Conservation (phyloP, 2,888 invertebrate species). For the Pachycephus smyrnensis region DNA sequence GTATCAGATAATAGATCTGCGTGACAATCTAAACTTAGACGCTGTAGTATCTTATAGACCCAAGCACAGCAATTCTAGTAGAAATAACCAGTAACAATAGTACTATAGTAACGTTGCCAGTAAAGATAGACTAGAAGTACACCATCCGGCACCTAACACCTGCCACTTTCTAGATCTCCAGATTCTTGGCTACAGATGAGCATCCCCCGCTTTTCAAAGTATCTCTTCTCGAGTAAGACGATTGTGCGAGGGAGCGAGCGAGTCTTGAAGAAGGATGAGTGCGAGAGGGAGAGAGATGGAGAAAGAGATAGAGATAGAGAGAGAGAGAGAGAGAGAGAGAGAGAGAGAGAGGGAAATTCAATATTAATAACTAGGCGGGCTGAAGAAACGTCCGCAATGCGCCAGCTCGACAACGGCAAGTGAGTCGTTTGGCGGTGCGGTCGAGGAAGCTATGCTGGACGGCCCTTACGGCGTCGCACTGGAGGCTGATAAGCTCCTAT, state of each 20-base stretch:
- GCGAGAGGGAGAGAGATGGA: background rate
- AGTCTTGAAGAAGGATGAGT: background rate
- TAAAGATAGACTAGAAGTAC: background rate
- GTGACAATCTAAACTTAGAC: no score
- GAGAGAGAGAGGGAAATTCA: slow-evolving; percentile 69
- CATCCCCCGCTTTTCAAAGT: background rate
- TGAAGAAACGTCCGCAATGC: slow-evolving; percentile 71
- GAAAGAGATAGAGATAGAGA: no score
- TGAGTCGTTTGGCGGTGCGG: slow-evolving; percentile 2
- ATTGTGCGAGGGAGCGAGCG: background rate
- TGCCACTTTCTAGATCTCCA: no score
- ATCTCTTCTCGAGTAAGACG: background rate
- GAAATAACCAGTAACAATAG: background rate
- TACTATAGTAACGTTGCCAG: background rate
- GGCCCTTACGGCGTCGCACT: slow-evolving; percentile 62
- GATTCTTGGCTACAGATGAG: background rate
- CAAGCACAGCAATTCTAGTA: background rate
- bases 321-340: no score
- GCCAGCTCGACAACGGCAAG: slow-evolving; percentile 48
- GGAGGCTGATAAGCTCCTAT: background rate
- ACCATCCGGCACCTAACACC: background rate
- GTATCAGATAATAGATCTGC: background rate
- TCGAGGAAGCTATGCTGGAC: slow-evolving; percentile 32
- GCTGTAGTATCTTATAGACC: background rate
- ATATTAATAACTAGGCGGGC: slow-evolving; percentile 82